Evolutionary conservation across 2,888 invertebrate genomes (phyloP).

Genomic region (Meliscaeva auricollis): DNA sequence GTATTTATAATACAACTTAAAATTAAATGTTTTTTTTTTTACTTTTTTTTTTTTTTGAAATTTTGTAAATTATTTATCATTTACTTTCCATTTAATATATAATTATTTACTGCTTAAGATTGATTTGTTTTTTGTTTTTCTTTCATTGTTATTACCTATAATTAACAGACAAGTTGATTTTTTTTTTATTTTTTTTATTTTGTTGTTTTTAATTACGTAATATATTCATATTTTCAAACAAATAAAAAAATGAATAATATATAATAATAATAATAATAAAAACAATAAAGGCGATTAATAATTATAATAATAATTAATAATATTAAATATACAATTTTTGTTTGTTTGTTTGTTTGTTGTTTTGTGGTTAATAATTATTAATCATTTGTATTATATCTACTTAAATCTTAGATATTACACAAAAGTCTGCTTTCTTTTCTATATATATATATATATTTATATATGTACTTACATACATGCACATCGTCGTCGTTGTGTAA

Average conservation of each 20-base stretch:
- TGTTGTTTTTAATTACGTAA: constrained; percentile 54
- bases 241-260: constrained; percentile 66
- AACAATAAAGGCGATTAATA: constrained; percentile 71
- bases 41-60: constrained; percentile 63
- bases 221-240: constrained; percentile 64
- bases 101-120: constrained; percentile 70
- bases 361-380: constrained; percentile 57
- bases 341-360: constrained; percentile 3
- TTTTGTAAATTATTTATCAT: constrained; percentile 72
- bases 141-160: constrained; percentile 66
- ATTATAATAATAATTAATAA: constrained; percentile 51
- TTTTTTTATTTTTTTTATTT: constrained; percentile 8
- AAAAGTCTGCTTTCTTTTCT: constrained; percentile 60
- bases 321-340: constrained; percentile 64
- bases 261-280: constrained; percentile 61
- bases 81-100: constrained; percentile 68
- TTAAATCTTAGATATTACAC: constrained; percentile 71
- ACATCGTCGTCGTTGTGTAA: constrained; percentile 36
- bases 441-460: constrained; percentile 8
- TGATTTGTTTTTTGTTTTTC: constrained; percentile 68
- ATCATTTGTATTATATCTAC: constrained; percentile 68
- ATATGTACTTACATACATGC: constrained; percentile 50
- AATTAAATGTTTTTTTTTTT: constrained; percentile 64
- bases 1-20: constrained; percentile 76
- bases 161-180: constrained; percentile 74